Evolutionary conservation across 2,797 vertebrate genomes (phyloP).

Genomic region (Mus caroli): DNA sequence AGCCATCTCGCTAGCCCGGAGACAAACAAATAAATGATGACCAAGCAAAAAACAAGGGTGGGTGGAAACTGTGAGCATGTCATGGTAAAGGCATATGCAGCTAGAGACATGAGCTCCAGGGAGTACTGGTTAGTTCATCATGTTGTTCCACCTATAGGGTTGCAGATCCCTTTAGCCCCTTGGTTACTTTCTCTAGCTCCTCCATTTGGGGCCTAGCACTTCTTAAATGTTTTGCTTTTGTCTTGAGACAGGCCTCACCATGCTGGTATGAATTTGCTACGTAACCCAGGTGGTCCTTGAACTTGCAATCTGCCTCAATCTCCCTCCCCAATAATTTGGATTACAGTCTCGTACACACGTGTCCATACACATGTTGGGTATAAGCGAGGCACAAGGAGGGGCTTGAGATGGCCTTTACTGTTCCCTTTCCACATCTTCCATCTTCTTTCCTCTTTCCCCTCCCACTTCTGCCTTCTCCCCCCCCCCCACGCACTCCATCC

Average conservation of each 20-base stretch:
- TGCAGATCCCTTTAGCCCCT: too few relatives aligned
- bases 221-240: neutral
- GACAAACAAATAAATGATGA: neutral
- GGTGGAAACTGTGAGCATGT: neutral
- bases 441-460: neutral
- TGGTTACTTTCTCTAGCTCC: too few relatives aligned
- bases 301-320: neutral
- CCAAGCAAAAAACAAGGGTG: neutral
- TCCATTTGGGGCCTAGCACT: neutral
- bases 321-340: neutral
- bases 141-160: too few relatives aligned
- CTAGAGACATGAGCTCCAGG: too few relatives aligned
- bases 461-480: neutral
- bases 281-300: neutral
- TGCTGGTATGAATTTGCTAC: neutral
- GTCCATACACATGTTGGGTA: too few relatives aligned
- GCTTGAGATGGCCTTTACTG: neutral
- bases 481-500: neutral
- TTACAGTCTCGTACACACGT: neutral
- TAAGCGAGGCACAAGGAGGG: neutral
- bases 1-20: neutral
- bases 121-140: too few relatives aligned
- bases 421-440: neutral
- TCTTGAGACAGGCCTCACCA: neutral
- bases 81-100: neutral